These are phyloP conservation scores for Drosophila pallidifrons DNA, from an alignment of 1,140 invertebrate genomes.

Conservation along the genomic window DNA sequence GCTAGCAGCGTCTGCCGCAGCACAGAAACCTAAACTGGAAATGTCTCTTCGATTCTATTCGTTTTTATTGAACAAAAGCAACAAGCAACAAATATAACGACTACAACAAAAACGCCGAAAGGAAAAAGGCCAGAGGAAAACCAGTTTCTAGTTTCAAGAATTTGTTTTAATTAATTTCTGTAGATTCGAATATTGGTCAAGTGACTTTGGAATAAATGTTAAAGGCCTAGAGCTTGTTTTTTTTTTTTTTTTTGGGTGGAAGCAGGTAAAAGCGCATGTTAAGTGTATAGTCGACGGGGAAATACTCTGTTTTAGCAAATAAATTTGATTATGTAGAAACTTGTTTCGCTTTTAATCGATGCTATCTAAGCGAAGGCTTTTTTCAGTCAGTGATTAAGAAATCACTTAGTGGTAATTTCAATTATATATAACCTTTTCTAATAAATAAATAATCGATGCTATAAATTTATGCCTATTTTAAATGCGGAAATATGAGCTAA, in stretches of 20 bases:
- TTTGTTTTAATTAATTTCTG: constrained; percentile 25
- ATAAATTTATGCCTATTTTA: no score
- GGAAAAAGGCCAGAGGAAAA: neutral
- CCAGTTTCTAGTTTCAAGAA: constrained; percentile 22
- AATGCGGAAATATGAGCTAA: no score
- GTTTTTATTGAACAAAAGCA: constrained; percentile 5
- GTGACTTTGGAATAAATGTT: constrained; percentile 13
- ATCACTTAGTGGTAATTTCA: no score
- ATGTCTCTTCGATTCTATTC: constrained; percentile 18
- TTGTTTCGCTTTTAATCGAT: no score
- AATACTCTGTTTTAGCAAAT: neutral
- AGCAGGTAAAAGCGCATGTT: neutral
- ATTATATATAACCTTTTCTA: no score
- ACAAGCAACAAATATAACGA: neutral
- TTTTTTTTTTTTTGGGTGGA: neutral
- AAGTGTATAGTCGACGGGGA: neutral
- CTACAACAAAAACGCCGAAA: neutral
- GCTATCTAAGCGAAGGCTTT: no score
- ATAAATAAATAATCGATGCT: no score
- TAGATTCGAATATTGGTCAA: constrained; percentile 11
- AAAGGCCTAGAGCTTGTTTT: constrained; percentile 1
- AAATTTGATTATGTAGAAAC: no score
- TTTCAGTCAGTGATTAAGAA: no score
- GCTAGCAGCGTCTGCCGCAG: neutral
- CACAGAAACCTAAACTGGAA: constrained; percentile 4